A percentile compares a stretch with the other conserved stretches of the same genome.
Evolutionary conservation across 30 jellyfish, hydroid and myxozoan species (phyloP).

Genomic region (Hydractinia echinata): DNA sequence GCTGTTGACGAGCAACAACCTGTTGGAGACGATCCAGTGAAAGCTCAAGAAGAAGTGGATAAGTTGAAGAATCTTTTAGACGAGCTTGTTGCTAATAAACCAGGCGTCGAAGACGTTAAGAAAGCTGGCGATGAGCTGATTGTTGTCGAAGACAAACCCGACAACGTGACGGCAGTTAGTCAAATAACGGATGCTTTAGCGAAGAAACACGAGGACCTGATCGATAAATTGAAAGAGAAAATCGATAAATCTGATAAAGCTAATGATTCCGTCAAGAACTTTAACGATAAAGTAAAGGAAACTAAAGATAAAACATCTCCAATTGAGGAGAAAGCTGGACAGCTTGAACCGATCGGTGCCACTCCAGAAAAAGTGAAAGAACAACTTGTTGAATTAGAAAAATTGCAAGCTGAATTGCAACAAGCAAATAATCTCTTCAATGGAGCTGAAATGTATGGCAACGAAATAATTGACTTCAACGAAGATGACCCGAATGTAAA

Average conservation of each 20-base stretch:
- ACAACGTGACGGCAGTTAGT: constrained; percentile 59
- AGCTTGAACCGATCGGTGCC: constrained; percentile 85
- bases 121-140: constrained; percentile 64
- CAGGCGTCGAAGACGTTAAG: constrained; percentile 44
- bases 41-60: constrained; percentile 55
- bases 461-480: constrained; percentile 41
- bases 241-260: constrained; percentile 60
- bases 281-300: constrained; percentile 41
- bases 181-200: constrained; percentile 61
- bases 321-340: constrained; percentile 36
- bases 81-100: constrained; percentile 46
- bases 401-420: constrained; percentile 69
- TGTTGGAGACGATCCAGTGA: constrained; percentile 58
- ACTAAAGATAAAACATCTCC: constrained; percentile 60
- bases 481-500: constrained; percentile 64
- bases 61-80: constrained; percentile 56
- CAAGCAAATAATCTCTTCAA: constrained; percentile 51
- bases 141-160: constrained; percentile 78
- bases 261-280: constrained; percentile 37
- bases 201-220: constrained; percentile 40
- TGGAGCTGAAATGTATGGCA: constrained; percentile 83
- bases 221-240: constrained; percentile 44
- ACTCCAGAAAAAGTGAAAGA: constrained; percentile 86
- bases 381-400: constrained; percentile 80
- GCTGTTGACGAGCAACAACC: constrained; percentile 45